These are phyloP conservation scores for Ommatoiulus sabulosus DNA, from an alignment of 2,888 invertebrate species.

Conservation along the genomic window DNA sequence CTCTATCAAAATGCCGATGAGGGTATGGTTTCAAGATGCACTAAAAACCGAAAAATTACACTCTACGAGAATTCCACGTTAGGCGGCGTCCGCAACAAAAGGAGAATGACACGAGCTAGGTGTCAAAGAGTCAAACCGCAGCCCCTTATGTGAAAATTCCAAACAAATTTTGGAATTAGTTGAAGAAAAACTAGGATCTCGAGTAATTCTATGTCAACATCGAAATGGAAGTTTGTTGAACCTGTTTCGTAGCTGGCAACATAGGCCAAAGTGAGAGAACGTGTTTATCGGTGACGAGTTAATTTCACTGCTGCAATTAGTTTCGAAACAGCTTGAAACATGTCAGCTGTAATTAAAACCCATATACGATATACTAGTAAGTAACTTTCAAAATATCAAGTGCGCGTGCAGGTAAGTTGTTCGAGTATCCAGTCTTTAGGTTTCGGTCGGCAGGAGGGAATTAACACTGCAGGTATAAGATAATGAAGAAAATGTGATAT, in stretches of 20 bases:
- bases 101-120: constrained; percentile 30
- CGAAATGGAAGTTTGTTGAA: not conserved
- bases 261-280: not conserved
- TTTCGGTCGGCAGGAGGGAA: too few relatives aligned
- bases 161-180: not conserved
- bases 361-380: too few relatives aligned
- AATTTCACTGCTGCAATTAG: not conserved
- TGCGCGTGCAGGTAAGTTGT: too few relatives aligned
- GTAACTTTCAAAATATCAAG: not conserved
- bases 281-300: not conserved
- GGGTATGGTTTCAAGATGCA: not conserved
- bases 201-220: not conserved
- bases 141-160: not conserved
- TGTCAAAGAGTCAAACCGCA: not conserved
- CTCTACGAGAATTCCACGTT: not conserved
- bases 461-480: too few relatives aligned
- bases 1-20: constrained; percentile 34
- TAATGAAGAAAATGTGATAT: too few relatives aligned
- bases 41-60: not conserved
- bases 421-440: too few relatives aligned
- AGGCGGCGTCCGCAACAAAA: constrained; percentile 1
- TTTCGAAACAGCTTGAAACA: not conserved
- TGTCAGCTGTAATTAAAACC: not conserved
- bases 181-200: not conserved
- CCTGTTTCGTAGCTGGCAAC: not conserved